phyloP scores from a whole-genome alignment of 2,797 vertebrate species.

The Cyclopterus lumpus region DNA sequence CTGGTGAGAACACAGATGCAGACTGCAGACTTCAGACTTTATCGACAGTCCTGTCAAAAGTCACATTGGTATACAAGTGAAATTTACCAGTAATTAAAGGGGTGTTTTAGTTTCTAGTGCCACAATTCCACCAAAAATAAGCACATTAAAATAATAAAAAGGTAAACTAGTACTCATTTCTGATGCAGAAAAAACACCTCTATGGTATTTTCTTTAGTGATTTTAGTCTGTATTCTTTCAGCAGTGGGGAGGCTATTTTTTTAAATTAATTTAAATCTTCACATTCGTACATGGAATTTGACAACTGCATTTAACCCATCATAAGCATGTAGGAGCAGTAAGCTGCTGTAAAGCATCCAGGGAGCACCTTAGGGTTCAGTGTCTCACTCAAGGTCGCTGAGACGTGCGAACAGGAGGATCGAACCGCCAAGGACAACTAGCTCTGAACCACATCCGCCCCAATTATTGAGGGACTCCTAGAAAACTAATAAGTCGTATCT shows the following conservation, averaged over 20 bases:
- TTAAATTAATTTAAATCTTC: not conserved
- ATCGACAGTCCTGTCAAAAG: not conserved
- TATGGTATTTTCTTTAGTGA: slow-evolving; percentile 16
- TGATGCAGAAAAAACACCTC: not conserved
- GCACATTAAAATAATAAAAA: not conserved
- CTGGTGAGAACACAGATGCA: slow-evolving; percentile 60
- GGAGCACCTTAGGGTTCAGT: not conserved
- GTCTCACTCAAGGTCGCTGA: not conserved
- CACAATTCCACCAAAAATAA: slow-evolving; percentile 20
- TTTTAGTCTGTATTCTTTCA: slow-evolving; percentile 30
- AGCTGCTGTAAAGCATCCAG: not conserved
- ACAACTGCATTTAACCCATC: not conserved
- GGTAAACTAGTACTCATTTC: not conserved
- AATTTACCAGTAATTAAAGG: not conserved
- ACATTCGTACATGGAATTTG: not conserved
- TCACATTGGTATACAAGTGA: not conserved
- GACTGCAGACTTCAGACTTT: not conserved
- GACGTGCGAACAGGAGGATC: not conserved
- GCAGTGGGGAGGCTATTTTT: not conserved
- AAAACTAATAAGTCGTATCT: slow-evolving; percentile 29
- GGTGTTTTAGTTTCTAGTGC: slow-evolving; percentile 7
- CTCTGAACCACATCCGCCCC: not conserved
- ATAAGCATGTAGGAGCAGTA: not conserved
- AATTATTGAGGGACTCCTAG: slow-evolving; percentile 13
- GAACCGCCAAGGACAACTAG: not conserved